phyloP scores from a whole-genome alignment of 2,888 invertebrate genomes.

The Phrixothrix hirtus region DNA sequence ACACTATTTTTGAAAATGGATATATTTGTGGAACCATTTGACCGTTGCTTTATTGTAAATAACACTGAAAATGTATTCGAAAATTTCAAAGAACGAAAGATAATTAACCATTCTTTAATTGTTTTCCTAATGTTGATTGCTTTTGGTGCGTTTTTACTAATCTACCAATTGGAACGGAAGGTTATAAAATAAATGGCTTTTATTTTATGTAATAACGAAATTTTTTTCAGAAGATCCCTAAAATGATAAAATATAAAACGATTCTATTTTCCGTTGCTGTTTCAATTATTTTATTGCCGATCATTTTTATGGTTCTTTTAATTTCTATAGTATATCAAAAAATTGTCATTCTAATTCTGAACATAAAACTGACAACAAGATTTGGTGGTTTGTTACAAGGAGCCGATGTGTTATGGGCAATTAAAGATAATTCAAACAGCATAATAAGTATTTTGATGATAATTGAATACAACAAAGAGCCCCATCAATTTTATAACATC shows the following conservation, averaged over 20 bases:
- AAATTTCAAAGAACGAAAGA: not conserved
- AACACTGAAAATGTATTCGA: not conserved
- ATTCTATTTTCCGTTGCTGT: not conserved
- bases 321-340: not conserved
- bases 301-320: not conserved
- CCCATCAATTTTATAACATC: not conserved
- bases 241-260: not conserved
- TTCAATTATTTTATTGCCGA: not conserved
- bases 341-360: not conserved
- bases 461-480: slow-evolving; percentile 40
- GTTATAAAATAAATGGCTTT: not conserved
- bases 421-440: slow-evolving; percentile 57
- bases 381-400: not conserved
- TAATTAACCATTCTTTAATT: not conserved
- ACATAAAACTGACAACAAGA: not conserved
- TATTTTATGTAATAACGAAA: not conserved
- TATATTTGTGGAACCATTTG: not conserved
- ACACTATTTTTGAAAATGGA: too few species aligned
- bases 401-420: slow-evolving; percentile 57
- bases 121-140: not conserved
- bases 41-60: not conserved
- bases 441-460: slow-evolving; percentile 59
- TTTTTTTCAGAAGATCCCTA: not conserved
- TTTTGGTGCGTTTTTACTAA: not conserved
- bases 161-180: not conserved